Conservation (phyloP, 1,140 invertebrate species). For the Sarcophaga peregrina region DNA sequence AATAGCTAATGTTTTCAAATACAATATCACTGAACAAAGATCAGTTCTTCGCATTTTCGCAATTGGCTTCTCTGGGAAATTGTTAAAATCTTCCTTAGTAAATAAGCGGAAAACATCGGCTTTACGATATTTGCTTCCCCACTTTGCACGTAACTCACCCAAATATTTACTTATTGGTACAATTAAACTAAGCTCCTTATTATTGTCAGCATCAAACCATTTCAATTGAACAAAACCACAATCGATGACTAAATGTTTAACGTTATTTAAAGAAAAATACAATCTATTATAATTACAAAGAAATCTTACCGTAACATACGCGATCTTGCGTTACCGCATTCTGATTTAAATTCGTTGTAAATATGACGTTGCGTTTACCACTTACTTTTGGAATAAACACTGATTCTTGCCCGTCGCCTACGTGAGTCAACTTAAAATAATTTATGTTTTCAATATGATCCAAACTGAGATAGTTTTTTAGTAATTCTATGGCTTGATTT, state of each 20-base stretch:
- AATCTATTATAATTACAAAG: background rate
- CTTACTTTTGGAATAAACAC: constrained; percentile 85
- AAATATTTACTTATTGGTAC: constrained; percentile 90
- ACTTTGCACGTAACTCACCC: constrained; percentile 90
- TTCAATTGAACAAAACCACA: constrained; percentile 97
- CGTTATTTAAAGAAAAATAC: constrained; percentile 28
- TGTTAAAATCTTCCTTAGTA: constrained; percentile 81
- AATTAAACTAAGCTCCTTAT: constrained; percentile 86
- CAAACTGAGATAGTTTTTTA: constrained; percentile 74
- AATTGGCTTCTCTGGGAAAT: constrained; percentile 77
- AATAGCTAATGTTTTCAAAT: constrained; percentile 95
- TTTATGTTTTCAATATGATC: constrained; percentile 74
- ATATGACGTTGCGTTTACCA: constrained; percentile 87
- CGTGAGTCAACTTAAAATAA: constrained; percentile 21
- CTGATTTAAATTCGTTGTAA: constrained; percentile 96
- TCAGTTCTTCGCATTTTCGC: constrained; percentile 95
- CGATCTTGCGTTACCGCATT: constrained; percentile 70
- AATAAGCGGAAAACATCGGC: constrained; percentile 88
- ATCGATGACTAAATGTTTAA: constrained; percentile 79
- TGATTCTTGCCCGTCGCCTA: constrained; percentile 80
- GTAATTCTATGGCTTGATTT: constrained; percentile 75
- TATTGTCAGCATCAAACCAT: constrained; percentile 86
- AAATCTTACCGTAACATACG: constrained; percentile 76
- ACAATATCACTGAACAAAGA: constrained; percentile 85
- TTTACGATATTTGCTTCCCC: constrained; percentile 85